phyloP scores from a whole-genome alignment of 2,888 invertebrate species.

The Glyphotaelius pellucidus region DNA sequence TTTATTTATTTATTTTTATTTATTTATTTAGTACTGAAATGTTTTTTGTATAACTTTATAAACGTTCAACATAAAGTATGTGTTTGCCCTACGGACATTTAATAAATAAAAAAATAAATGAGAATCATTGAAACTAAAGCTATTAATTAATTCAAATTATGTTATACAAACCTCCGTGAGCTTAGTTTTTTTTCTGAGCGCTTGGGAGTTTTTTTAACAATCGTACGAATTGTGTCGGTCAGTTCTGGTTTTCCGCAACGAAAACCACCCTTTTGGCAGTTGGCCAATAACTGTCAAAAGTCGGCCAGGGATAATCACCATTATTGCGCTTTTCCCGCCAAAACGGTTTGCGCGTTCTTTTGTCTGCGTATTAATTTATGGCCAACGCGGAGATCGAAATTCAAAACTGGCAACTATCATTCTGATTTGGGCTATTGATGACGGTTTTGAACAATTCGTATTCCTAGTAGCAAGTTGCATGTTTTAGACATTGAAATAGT shows the following conservation, averaged over 20 bases:
- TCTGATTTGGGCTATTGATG: constrained; percentile 37
- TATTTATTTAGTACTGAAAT: no score
- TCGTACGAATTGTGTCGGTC: background rate
- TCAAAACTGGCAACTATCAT: constrained; percentile 18
- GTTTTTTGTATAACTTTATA: no score
- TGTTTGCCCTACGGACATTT: no score
- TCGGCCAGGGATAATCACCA: constrained; percentile 27
- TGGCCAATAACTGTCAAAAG: background rate
- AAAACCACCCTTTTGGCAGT: background rate
- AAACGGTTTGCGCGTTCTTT: constrained; percentile 17
- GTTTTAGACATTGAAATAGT: background rate
- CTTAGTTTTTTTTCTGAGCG: background rate
- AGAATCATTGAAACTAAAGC: no score
- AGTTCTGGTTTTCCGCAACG: background rate
- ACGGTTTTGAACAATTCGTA: constrained; percentile 9
- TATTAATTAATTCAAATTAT: background rate
- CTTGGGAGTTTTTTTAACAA: background rate
- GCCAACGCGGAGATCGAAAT: background rate
- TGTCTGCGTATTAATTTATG: constrained; percentile 35
- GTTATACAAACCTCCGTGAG: background rate
- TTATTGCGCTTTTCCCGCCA: constrained; percentile 49
- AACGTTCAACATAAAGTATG: no score
- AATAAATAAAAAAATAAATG: no score
- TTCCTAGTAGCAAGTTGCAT: background rate
- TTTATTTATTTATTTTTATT: no score